Conservation (phyloP, 2,113 vertebrate genomes). For the Misgurnus anguillicaudatus region DNA sequence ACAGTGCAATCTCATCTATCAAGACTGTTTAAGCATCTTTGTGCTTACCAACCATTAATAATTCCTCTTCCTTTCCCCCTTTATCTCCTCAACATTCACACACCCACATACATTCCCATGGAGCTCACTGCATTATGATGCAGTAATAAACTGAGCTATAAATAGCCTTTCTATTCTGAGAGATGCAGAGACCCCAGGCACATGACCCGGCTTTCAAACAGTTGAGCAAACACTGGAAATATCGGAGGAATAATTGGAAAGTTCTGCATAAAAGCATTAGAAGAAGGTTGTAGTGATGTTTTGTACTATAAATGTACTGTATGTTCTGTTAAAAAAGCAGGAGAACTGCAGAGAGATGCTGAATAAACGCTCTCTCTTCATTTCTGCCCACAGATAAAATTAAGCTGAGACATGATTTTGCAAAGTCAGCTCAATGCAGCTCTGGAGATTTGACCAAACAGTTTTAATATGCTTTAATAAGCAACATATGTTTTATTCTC, state of each 20-base stretch:
- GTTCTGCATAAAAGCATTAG: neutral
- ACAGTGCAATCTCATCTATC: neutral
- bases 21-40: conserved; percentile 7
- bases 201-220: conserved; percentile 40
- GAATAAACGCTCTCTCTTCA: neutral
- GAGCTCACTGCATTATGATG: conserved; percentile 45
- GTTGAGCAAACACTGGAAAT: conserved; percentile 43
- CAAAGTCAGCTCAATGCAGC: conserved; percentile 18
- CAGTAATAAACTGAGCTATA: conserved; percentile 49
- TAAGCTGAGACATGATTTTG: conserved; percentile 5
- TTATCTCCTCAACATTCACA: conserved; percentile 11
- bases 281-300: neutral
- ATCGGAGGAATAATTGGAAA: conserved; percentile 14
- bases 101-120: conserved; percentile 28
- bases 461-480: conserved; percentile 21
- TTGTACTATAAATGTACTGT: neutral
- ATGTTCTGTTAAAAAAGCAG: neutral
- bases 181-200: conserved; percentile 26
- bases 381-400: conserved; percentile 20
- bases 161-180: conserved; percentile 50
- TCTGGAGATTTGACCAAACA: neutral
- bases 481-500: conserved; percentile 19
- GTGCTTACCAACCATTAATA: conserved; percentile 24
- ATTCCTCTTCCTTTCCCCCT: neutral
- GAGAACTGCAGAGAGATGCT: neutral